A percentile compares a stretch with the other conserved stretches of the same genome.
phyloP scores from a whole-genome alignment of 2,113 vertebrate genomes.

The Siniperca knerii region DNA sequence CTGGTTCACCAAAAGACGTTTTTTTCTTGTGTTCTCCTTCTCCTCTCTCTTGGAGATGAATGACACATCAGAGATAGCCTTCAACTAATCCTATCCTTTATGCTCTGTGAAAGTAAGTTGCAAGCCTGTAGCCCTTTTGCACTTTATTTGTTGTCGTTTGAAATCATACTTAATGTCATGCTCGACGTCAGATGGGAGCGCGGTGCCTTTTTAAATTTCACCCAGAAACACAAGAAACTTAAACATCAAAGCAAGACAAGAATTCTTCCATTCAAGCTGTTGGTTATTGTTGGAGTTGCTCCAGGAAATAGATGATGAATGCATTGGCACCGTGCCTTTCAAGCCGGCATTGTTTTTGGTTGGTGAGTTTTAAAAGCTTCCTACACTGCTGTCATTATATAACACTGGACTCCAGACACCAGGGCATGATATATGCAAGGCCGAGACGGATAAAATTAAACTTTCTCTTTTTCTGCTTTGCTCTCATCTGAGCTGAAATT shows the following conservation, averaged over 20 bases:
- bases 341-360: slow-evolving; percentile 52
- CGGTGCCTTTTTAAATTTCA: slow-evolving; percentile 56
- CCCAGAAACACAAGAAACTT: slow-evolving; percentile 54
- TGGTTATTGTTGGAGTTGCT: slow-evolving; percentile 68
- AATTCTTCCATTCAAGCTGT: slow-evolving; percentile 53
- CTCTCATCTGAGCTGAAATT: neutral
- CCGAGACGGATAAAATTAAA: neutral
- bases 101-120: slow-evolving; percentile 67
- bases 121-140: slow-evolving; percentile 62
- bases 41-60: slow-evolving; percentile 68
- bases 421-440: neutral
- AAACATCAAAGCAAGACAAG: slow-evolving; percentile 68
- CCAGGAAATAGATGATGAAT: slow-evolving; percentile 60
- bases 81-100: slow-evolving; percentile 76
- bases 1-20: slow-evolving; percentile 64
- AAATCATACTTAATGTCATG: slow-evolving; percentile 77
- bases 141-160: slow-evolving; percentile 74
- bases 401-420: slow-evolving; percentile 10
- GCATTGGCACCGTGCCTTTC: slow-evolving; percentile 48
- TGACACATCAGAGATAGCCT: slow-evolving; percentile 80
- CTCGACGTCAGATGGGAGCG: slow-evolving; percentile 62
- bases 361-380: slow-evolving; percentile 42
- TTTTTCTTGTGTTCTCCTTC: slow-evolving; percentile 65
- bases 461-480: neutral
- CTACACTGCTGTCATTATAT: slow-evolving; percentile 30